Conservation (phyloP, 2,888 invertebrate species). For the Polyploca ridens region DNA sequence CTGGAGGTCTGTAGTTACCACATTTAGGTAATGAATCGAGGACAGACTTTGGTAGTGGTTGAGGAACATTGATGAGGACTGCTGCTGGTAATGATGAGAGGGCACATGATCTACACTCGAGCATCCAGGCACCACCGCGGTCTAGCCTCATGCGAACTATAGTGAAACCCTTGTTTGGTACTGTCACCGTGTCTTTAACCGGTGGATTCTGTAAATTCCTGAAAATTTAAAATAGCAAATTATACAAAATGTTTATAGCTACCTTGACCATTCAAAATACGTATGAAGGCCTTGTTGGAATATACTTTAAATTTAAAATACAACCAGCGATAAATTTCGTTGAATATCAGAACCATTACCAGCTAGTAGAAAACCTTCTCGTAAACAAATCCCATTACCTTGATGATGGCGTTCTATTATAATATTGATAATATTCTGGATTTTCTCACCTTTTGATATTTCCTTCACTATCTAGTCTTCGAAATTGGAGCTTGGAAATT, state of each 20-base stretch:
- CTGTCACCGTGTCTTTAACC: conserved; percentile 85
- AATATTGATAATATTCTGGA: background rate
- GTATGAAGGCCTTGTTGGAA: too few species aligned
- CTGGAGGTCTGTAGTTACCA: conserved; percentile 77
- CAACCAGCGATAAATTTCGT: too few species aligned
- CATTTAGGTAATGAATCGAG: conserved; percentile 77
- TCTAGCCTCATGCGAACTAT: conserved; percentile 82
- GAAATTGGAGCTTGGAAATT: conserved; percentile 66
- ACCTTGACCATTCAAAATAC: too few species aligned
- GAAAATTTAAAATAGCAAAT: conserved; percentile 29
- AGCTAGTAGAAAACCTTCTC: too few species aligned
- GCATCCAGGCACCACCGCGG: conserved; percentile 81
- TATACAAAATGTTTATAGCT: background rate
- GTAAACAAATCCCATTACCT: too few species aligned
- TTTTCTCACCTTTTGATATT: conserved; percentile 63
- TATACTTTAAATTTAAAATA: too few species aligned
- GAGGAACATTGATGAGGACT: conserved; percentile 74
- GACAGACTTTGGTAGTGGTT: conserved; percentile 72
- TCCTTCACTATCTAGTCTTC: conserved; percentile 57
- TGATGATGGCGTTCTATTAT: background rate
- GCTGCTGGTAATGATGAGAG: conserved; percentile 71
- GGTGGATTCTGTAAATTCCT: conserved; percentile 82
- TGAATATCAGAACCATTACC: too few species aligned
- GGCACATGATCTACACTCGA: conserved; percentile 75
- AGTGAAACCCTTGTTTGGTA: conserved; percentile 87